Base-by-base conservation (phyloP, 2,888 invertebrate genomes). In the Torymus aiolomorphi region DNA sequence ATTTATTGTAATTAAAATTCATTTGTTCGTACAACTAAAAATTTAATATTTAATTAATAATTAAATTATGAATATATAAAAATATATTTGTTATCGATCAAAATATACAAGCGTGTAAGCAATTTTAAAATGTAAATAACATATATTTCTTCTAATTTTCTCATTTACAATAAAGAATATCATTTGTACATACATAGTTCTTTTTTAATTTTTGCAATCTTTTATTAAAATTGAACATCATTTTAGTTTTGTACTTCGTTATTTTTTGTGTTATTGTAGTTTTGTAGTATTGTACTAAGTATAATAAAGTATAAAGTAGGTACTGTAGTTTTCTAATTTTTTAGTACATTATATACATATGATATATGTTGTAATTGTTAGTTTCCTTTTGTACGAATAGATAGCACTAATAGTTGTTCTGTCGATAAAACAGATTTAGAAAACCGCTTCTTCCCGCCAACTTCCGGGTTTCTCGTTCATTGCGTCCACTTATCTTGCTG, bases 401-500 rank as follows among this genome's bases (percentile, higher is more conserved):
- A 31, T 31, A 31, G 31, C 31, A 31, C 31, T 31, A 31, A 31
- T 31, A 31, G 31, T 1, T 3, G 13, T 2, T 65, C n/a, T n/a
- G 42, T 73, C 52, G 73, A n/a, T 69, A 73, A 62, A 67, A 16
- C 0, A 67, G 56, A 51, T 61, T 31, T 52, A 2, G 11, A 69
- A 56, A 14, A 10, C 8, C 5, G 8, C 31, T 54, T 31, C 11
- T 31, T 51, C 18, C 14, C 31, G 8, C n/a, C 57, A 20, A 78
- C 66, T 82, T 85, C 84, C 86, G 84, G 74, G 61, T 82, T 83
- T 80, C 83, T 88, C 85, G 83, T 83, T 83, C 89, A 90, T 89
- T 89, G 85, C 87, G 88, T 86, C 86, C 84, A 83, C 51, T 86
- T 82, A 83, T 84, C 66, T 87, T 84, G 91, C 90, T 84, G 83